Conservation (phyloP, 2,113 vertebrate genomes). For the Microcebus murinus region DNA sequence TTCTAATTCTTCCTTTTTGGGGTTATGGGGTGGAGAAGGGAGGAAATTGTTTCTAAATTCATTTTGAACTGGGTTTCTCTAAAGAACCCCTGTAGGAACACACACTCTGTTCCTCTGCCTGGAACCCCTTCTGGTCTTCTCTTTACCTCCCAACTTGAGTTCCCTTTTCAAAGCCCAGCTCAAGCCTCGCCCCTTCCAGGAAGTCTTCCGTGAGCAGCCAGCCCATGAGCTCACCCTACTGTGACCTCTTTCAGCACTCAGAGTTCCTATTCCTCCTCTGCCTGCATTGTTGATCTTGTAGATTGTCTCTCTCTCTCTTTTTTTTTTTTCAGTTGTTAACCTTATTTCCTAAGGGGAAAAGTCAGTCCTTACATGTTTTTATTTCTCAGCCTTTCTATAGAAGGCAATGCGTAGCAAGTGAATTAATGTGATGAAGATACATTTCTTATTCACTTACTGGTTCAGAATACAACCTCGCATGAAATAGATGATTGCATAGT, state of each 20-base stretch:
- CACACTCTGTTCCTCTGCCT: not conserved
- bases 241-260: not conserved
- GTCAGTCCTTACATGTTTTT: not conserved
- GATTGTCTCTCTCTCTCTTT: not conserved
- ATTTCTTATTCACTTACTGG: not conserved
- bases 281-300: not conserved
- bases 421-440: not conserved
- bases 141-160: not conserved
- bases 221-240: not conserved
- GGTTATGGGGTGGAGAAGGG: fast-evolving
- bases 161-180: constrained; percentile 1
- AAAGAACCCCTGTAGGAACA: not conserved
- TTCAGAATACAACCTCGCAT: not conserved
- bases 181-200: constrained; percentile 43
- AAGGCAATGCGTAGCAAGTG: not conserved
- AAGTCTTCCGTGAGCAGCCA: constrained; percentile 44
- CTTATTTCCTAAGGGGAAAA: constrained; percentile 29
- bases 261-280: constrained; percentile 6
- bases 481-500: not conserved
- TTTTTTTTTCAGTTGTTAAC: not conserved
- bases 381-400: not conserved
- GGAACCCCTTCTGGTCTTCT: not conserved
- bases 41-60: not conserved
- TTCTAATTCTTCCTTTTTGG: not conserved
- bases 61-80: not conserved